These are phyloP conservation scores for Epistrophe eligans DNA, from an alignment of 2,888 invertebrate species.

Conservation along the genomic window DNA sequence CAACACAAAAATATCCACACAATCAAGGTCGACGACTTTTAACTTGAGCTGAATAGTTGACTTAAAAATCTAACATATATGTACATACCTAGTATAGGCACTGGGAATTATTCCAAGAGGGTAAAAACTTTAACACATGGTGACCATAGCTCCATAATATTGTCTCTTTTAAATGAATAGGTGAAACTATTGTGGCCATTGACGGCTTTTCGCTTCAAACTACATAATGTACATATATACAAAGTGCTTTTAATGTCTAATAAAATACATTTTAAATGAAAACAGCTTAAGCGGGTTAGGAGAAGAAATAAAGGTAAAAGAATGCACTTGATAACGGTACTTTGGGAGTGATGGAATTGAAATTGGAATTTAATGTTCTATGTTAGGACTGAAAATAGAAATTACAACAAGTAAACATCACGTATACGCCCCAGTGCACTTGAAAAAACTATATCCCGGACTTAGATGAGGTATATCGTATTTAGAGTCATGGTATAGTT, in stretches of 20 bases:
- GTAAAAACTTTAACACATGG: slow-evolving; percentile 4
- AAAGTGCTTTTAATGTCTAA: background rate
- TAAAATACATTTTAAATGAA: slow-evolving; percentile 23
- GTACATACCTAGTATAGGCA: background rate
- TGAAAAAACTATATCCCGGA: background rate
- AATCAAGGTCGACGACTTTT: slow-evolving; percentile 70
- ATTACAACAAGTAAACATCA: slow-evolving; percentile 2
- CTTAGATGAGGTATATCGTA: background rate
- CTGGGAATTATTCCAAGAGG: slow-evolving; percentile 15
- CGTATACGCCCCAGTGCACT: slow-evolving; percentile 49
- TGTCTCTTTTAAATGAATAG: slow-evolving; percentile 29
- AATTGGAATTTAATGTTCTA: slow-evolving; percentile 27
- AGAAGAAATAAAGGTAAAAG: slow-evolving; percentile 12
- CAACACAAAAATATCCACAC: slow-evolving; percentile 45
- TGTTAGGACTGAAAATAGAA: slow-evolving; percentile 11
- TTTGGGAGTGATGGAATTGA: slow-evolving; percentile 27
- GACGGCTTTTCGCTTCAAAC: background rate
- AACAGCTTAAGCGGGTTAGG: slow-evolving; percentile 25
- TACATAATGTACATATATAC: background rate
- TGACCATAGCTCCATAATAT: slow-evolving; percentile 15
- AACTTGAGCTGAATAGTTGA: slow-evolving; percentile 40
- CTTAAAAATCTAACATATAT: background rate
- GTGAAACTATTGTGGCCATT: background rate
- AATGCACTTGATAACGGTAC: slow-evolving; percentile 48
- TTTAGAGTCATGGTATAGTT: background rate